phyloP scores from a whole-genome alignment of 2,113 vertebrate species.

The Hippocampus abdominalis region DNA sequence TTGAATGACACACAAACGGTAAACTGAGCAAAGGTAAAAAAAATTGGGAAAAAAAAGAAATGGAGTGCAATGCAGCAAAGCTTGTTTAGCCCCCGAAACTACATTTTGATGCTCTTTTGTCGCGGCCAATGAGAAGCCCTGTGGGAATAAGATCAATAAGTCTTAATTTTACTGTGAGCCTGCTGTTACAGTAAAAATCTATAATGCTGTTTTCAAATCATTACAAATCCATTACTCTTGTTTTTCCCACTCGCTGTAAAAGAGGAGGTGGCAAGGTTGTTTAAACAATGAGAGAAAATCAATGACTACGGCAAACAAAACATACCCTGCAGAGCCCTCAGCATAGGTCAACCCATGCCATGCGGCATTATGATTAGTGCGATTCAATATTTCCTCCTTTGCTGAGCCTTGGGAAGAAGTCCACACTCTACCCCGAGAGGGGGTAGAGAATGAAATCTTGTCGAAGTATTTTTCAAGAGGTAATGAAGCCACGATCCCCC shows the following conservation, averaged over 20 bases:
- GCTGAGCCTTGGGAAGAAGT: slow-evolving; percentile 20
- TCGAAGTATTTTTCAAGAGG: slow-evolving; percentile 44
- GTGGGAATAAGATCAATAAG: slow-evolving; percentile 51
- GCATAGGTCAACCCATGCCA: slow-evolving; percentile 37
- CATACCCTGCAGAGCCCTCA: slow-evolving; percentile 27
- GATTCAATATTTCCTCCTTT: slow-evolving; percentile 44
- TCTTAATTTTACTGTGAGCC: slow-evolving; percentile 50
- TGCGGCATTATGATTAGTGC: slow-evolving; percentile 30
- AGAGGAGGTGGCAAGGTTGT: slow-evolving; percentile 43
- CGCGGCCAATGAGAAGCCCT: slow-evolving; percentile 31
- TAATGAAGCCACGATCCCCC: slow-evolving; percentile 54
- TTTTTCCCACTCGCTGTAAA: slow-evolving; percentile 30
- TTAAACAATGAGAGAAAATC: slow-evolving; percentile 61
- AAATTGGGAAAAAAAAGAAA: neutral
- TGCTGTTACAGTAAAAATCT: slow-evolving; percentile 55
- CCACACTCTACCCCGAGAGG: slow-evolving; percentile 10
- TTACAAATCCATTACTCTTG: slow-evolving; percentile 57
- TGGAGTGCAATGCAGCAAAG: slow-evolving; percentile 10
- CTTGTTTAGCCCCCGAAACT: slow-evolving; percentile 15
- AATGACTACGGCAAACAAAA: slow-evolving; percentile 50
- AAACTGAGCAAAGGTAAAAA: neutral
- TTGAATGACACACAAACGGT: neutral
- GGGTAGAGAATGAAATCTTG: slow-evolving; percentile 19
- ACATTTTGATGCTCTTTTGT: slow-evolving; percentile 49
- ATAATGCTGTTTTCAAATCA: slow-evolving; percentile 57